Conservation (phyloP, 2,113 vertebrate genomes). For the Daubentonia madagascariensis region DNA sequence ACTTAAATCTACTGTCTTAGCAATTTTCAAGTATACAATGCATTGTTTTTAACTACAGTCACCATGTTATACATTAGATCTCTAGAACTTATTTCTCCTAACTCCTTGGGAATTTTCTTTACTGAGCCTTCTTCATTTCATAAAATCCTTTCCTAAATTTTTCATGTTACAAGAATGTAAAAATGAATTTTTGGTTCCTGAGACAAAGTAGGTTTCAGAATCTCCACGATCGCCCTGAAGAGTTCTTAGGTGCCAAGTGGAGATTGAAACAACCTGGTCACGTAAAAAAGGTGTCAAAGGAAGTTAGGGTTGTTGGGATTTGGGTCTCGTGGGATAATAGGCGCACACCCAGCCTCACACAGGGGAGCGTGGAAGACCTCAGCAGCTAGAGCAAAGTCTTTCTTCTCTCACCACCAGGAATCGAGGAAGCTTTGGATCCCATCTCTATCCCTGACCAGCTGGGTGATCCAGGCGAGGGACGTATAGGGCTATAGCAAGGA, state of each 20-base stretch:
- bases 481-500: accelerated
- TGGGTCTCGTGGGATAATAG: neutral
- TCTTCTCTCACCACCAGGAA: neutral
- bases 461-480: neutral
- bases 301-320: neutral
- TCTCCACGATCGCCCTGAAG: neutral
- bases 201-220: neutral
- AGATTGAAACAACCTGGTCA: neutral
- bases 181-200: neutral
- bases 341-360: neutral
- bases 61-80: neutral
- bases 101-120: neutral
- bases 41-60: neutral
- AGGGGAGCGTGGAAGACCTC: too few relatives aligned
- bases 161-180: neutral
- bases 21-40: neutral
- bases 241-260: neutral
- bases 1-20: neutral
- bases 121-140: neutral
- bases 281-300: neutral
- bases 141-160: neutral
- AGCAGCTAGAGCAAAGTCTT: neutral
- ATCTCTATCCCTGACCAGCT: neutral
- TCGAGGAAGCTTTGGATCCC: neutral
- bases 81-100: neutral